Base-by-base conservation (phyloP, 2,113 vertebrate genomes). In the Neogale vison region DNA sequence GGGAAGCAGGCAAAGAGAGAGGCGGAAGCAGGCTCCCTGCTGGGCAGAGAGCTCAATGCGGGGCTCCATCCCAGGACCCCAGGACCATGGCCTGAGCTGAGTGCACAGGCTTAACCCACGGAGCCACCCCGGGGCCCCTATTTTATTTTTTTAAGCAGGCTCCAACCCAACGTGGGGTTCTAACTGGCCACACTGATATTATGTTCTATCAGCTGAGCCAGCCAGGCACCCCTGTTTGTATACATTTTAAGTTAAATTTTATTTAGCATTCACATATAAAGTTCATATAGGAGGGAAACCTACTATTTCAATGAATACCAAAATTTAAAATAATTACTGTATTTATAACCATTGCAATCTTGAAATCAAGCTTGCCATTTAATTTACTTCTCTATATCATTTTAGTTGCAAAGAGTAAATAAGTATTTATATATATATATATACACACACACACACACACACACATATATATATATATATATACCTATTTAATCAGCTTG, bases 351-450 rank as follows among this genome's bases (percentile, higher is more conserved):
- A 83, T 59, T 79, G 59, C 24, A 63, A 69, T 26, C 14, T 88
- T 83, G 67, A 61, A 11, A 85, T 55, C 20, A 85, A 86, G 42
- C 21, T 39, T 20, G 34, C 26, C 36, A 84, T 83, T 95, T 94
- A 87, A 86, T 90, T 93, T 82, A 79, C 45, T 57, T 84, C 13
- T 61, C 29, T 61, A 15, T 45, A 47, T 77, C 65, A 63, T 52
- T 97, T 95, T 76, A 91, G 12, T 79, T 82, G 45, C 31, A 76
- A 71, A 79, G 36, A 74, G 17, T 77, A 88, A 95, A 90, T 50
- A 72, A 61, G 81, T 93, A 74, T 39, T 26, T 26, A 45, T 12
- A 23, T 21, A 20, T 69, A 20, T 69, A 69, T 17, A 55, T 1
- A 52, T 15, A 50, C 3, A 50, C 3, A 47, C 47, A 42, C 42